These are phyloP conservation scores for Catocala sponsa DNA, from an alignment of 2,888 invertebrate species.

Conservation along the genomic window DNA sequence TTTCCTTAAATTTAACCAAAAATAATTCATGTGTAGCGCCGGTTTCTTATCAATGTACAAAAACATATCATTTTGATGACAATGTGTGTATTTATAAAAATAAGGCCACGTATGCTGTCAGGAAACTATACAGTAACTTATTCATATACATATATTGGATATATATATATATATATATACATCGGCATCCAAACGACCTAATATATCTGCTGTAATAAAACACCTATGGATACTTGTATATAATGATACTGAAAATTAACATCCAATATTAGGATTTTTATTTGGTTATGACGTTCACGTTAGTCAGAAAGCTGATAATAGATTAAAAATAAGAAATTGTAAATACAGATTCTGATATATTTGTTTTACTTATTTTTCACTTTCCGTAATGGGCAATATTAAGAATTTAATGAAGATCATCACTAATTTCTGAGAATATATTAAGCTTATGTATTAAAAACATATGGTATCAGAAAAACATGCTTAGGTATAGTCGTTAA, in stretches of 20 bases:
- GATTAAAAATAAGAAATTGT: too few relatives aligned
- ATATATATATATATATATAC: constrained; percentile 17
- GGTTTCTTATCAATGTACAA: constrained; percentile 27
- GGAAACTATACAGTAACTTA: constrained; percentile 55
- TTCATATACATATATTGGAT: not conserved
- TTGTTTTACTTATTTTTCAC: too few relatives aligned
- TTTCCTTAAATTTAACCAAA: constrained; percentile 11
- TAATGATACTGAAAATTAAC: not conserved
- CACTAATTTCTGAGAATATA: too few relatives aligned
- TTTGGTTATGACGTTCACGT: too few relatives aligned
- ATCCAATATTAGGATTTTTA: not conserved
- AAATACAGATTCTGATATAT: too few relatives aligned
- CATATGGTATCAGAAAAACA: too few relatives aligned
- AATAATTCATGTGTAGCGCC: constrained; percentile 1
- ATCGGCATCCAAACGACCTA: constrained; percentile 30
- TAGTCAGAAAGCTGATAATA: too few relatives aligned
- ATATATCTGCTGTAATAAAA: constrained; percentile 12
- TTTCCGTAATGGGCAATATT: too few relatives aligned
- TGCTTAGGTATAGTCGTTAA: too few relatives aligned
- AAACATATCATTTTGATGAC: constrained; percentile 16
- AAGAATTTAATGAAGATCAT: too few relatives aligned
- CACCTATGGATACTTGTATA: not conserved
- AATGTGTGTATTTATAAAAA: constrained; percentile 44
- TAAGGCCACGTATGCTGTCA: constrained; percentile 60
- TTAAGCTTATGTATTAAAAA: too few relatives aligned